Evolutionary conservation across 2,113 vertebrate genomes (phyloP).

Genomic region (Eupsittula cactorum): DNA sequence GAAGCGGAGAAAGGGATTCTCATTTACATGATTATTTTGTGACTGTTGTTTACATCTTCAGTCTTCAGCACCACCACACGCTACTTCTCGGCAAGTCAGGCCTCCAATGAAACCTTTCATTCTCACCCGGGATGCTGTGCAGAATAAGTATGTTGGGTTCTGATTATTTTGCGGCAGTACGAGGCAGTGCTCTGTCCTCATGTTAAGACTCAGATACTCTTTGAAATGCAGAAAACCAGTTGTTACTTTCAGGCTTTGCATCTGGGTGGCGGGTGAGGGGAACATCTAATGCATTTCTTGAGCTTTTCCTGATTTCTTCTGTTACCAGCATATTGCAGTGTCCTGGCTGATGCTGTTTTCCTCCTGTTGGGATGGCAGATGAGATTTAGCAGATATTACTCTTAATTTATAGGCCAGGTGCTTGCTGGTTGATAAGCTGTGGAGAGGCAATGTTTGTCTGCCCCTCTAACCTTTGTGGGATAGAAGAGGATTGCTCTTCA

Average conservation of each 20-base stretch:
- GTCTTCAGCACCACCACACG: constrained; percentile 53
- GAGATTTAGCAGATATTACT: not conserved
- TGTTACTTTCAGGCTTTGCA: fast-evolving
- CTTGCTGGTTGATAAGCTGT: not conserved
- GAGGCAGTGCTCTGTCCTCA: not conserved
- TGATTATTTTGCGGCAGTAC: fast-evolving
- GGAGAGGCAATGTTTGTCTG: not conserved
- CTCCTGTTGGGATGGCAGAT: not conserved
- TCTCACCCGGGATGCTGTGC: constrained; percentile 85
- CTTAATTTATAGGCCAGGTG: not conserved
- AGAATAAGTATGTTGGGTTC: constrained; percentile 79
- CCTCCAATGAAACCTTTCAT: constrained; percentile 88
- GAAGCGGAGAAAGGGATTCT: not conserved
- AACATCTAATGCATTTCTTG: not conserved
- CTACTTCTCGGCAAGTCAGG: constrained; percentile 49
- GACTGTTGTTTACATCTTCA: constrained; percentile 49
- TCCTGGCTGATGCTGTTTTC: not conserved
- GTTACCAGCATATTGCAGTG: not conserved
- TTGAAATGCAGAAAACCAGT: not conserved
- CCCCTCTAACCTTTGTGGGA: not conserved
- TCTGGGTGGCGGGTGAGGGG: not conserved
- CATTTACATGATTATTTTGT: not conserved
- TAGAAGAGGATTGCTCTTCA: not conserved
- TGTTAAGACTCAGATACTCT: too few relatives aligned
- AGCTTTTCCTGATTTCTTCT: not conserved